Base-by-base conservation (phyloP, 2,797 vertebrate species). In the Scolopax bukidnonensis region DNA sequence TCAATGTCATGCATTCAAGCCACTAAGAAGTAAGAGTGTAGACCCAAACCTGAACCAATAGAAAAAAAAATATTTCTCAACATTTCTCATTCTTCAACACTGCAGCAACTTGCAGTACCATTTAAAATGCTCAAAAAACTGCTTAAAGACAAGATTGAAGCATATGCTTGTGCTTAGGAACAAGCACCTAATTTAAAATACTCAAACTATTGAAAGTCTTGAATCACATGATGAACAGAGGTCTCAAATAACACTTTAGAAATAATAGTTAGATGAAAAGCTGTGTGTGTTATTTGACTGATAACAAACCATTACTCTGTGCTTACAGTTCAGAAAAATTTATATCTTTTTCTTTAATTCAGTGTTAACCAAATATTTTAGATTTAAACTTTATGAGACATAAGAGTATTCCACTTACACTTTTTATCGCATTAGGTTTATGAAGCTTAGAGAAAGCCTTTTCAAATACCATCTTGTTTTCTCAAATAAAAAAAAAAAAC, bases 1-100 rank as follows among this genome's bases (percentile, higher is more conserved):
- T 3, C n/a, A 48, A 14, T 43, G 15, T 1, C 3, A 73, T 32
- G 24, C 28, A 17, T 43, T 61, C 51, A 6, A 28, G 47, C 28
- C 10, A 16, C 11, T 11, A 21, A 33, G 59, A 5, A 59, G 4
- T 18, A 36, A 65, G 69, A 87, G 60, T 23, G 57, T 0, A 0
- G 45, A 64, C 21, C 41, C 63, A 41, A 73, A 75, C 47, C 0
- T 16, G 20, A 57, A 48, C 47, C 6, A 60, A 32, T 6, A 15
- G 23, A 43, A 43, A 41, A 7, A 43, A 32, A 25, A 43, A 3
- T 7, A 40, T 2, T 48, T 48, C 27, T 7, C 6, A 36, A 14
- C 32, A 16, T 48, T 36, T 43, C 38, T n/a, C 23, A 15, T 45
- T 69, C 25, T 76, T 61, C 50, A 57, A 36, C 41, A 67, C 11